These are phyloP conservation scores for Nemotelus pantherinus DNA, from an alignment of 2,888 invertebrate species.

Conservation along the genomic window DNA sequence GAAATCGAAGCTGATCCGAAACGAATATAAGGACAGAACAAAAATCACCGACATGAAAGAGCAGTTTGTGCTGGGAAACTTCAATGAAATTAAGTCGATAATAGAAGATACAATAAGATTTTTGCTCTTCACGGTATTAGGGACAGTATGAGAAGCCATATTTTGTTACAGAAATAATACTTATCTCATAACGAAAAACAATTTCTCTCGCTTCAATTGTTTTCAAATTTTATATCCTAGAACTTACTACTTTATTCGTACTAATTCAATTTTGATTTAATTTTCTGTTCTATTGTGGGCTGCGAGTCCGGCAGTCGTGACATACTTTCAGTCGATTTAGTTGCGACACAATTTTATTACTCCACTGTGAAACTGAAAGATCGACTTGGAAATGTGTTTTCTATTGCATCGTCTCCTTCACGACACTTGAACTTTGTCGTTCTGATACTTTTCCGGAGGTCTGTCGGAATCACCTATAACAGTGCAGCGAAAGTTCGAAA, in stretches of 20 bases:
- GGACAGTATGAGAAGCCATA: too few species aligned
- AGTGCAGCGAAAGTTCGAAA: background rate
- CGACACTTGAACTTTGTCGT: background rate
- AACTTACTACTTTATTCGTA: too few species aligned
- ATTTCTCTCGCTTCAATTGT: too few species aligned
- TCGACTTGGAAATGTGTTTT: background rate
- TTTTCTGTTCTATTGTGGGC: too few species aligned
- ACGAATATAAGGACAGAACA: background rate
- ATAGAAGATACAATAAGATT: background rate
- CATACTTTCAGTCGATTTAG: too few species aligned
- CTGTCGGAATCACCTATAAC: background rate
- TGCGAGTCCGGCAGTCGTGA: too few species aligned
- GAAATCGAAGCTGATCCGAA: background rate
- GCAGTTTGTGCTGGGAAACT: slow-evolving; percentile 10
- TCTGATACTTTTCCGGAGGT: background rate
- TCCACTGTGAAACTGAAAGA: background rate
- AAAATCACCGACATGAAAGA: background rate
- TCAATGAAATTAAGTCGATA: background rate
- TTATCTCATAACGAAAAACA: too few species aligned
- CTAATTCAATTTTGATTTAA: too few species aligned
- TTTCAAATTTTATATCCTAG: too few species aligned
- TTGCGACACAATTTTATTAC: too few species aligned
- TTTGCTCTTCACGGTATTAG: background rate
- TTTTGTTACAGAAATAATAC: too few species aligned
- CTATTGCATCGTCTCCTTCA: background rate